These are phyloP conservation scores for Lichenostomus cassidix DNA, from an alignment of 2,113 vertebrate genomes.

Conservation along the genomic window DNA sequence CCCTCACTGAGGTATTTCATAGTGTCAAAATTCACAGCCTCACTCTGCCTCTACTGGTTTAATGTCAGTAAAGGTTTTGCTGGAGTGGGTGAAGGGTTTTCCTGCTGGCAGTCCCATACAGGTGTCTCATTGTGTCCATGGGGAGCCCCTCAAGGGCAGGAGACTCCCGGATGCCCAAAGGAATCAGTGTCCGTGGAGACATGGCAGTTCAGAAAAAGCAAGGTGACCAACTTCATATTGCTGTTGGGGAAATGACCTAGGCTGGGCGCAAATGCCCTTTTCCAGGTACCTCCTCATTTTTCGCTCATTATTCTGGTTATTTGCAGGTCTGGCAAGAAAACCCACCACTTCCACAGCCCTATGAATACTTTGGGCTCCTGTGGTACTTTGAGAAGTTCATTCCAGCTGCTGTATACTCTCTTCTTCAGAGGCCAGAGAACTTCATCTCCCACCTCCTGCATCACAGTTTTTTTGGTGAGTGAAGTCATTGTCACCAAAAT, in stretches of 20 bases:
- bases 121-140: background rate
- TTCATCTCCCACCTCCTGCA: background rate
- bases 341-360: background rate
- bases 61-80: background rate
- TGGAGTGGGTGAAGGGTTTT: background rate
- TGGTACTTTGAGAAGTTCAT: background rate
- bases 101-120: background rate
- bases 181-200: background rate
- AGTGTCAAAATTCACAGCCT: background rate
- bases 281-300: background rate
- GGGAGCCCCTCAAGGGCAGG: background rate
- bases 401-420: background rate
- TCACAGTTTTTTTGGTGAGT: background rate
- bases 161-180: no score
- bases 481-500: background rate
- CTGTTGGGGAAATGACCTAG: background rate
- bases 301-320: background rate
- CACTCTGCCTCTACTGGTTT: background rate
- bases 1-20: background rate
- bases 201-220: background rate
- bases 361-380: background rate
- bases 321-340: background rate
- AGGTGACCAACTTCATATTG: background rate
- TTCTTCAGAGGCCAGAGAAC: background rate
- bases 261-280: background rate